phyloP scores from a whole-genome alignment of 2,797 vertebrate genomes.

The Trachops cirrhosus region DNA sequence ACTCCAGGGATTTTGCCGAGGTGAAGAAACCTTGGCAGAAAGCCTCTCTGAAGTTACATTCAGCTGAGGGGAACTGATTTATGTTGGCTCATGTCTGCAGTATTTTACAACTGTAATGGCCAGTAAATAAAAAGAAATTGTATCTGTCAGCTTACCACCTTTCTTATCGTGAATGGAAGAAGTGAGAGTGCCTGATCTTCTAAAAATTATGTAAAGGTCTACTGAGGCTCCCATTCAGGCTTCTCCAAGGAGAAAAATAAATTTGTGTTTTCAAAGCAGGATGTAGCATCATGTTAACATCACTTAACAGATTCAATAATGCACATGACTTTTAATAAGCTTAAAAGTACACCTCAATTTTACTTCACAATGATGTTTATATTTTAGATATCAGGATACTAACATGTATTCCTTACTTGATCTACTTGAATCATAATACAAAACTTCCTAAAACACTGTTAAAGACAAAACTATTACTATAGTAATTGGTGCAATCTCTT shows the following conservation, averaged over 20 bases:
- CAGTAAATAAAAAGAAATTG: constrained; percentile 73
- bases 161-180: constrained; percentile 41
- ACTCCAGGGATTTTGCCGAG: neutral
- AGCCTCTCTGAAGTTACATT: constrained; percentile 35
- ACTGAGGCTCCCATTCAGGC: neutral
- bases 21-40: constrained; percentile 55
- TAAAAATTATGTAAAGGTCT: constrained; percentile 53
- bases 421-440: neutral
- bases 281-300: neutral
- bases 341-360: neutral
- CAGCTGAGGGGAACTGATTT: constrained; percentile 56
- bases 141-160: constrained; percentile 58
- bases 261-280: neutral
- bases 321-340: neutral
- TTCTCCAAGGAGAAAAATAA: neutral
- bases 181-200: neutral
- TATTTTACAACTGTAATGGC: constrained; percentile 66
- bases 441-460: neutral
- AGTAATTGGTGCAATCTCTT: neutral
- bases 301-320: neutral
- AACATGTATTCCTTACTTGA: neutral
- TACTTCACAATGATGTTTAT: neutral
- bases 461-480: neutral
- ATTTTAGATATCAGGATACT: neutral
- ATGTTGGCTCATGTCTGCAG: constrained; percentile 47